Conservation (phyloP, 2,797 vertebrate species). For the Pangasius sanitwongsei region DNA sequence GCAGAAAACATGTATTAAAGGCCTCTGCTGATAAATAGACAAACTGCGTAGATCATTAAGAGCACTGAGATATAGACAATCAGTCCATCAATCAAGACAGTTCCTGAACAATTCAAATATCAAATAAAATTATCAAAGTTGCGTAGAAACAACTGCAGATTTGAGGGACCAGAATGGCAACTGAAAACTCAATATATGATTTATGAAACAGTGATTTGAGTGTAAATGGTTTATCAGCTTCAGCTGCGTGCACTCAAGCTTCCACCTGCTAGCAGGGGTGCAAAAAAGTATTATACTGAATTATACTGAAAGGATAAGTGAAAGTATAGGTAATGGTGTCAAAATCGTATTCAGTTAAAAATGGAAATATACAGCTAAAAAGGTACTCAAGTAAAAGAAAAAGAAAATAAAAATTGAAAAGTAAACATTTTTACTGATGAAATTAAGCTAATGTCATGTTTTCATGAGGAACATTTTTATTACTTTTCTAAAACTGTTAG, state of each 20-base stretch:
- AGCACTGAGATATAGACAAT: background rate
- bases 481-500: too few species aligned
- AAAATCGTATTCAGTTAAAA: background rate
- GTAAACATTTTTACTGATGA: too few species aligned
- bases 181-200: background rate
- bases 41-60: background rate
- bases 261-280: background rate
- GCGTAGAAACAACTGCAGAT: background rate
- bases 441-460: too few species aligned
- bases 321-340: background rate
- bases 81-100: background rate
- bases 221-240: background rate
- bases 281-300: too few species aligned
- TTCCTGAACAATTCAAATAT: background rate
- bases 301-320: background rate
- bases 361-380: too few species aligned
- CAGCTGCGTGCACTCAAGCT: background rate
- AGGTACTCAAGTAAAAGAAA: too few species aligned
- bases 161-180: background rate
- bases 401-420: too few species aligned
- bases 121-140: background rate
- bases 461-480: too few species aligned
- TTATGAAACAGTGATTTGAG: background rate
- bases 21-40: background rate
- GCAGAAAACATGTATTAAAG: background rate